phyloP scores from a whole-genome alignment of 2,888 invertebrate species.

The Anarsia innoxiella region DNA sequence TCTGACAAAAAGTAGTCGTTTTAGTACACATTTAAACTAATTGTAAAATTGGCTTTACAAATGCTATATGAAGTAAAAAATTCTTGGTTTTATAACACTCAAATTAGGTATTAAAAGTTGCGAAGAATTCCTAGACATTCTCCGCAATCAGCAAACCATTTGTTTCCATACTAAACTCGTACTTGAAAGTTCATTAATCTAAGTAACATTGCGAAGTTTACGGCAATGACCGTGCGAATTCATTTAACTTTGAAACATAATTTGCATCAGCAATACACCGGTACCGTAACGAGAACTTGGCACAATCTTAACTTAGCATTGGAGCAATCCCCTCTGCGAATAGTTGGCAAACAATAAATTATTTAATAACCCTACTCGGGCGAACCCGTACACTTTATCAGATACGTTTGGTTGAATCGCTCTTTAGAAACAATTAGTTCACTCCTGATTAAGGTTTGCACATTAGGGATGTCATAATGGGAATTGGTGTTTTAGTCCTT shows the following conservation, averaged over 20 bases:
- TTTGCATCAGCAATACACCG: conserved; percentile 51
- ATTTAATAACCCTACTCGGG: conserved; percentile 63
- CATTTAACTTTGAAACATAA: conserved; percentile 53
- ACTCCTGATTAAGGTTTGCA: conserved; percentile 40
- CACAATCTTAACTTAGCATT: conserved; percentile 57
- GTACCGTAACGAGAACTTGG: conserved; percentile 41
- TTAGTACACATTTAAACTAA: conserved; percentile 2
- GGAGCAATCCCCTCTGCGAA: conserved; percentile 52
- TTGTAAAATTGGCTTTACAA: no score
- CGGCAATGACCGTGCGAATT: conserved; percentile 37
- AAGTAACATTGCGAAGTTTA: conserved; percentile 3
- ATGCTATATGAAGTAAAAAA: no score
- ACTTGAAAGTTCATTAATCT: no score
- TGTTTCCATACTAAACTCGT: no score
- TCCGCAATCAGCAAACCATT: no score
- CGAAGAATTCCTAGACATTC: no score
- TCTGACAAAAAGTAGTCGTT: no score
- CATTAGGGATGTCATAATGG: conserved; percentile 4
- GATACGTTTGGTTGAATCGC: conserved; percentile 58
- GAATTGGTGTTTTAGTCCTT: neutral
- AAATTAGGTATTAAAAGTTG: no score
- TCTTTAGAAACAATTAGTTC: conserved; percentile 67
- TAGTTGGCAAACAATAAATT: conserved; percentile 70
- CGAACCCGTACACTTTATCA: conserved; percentile 64
- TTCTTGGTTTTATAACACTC: no score